Conservation (phyloP, 2,888 invertebrate genomes). For the Ectemnius lituratus region DNA sequence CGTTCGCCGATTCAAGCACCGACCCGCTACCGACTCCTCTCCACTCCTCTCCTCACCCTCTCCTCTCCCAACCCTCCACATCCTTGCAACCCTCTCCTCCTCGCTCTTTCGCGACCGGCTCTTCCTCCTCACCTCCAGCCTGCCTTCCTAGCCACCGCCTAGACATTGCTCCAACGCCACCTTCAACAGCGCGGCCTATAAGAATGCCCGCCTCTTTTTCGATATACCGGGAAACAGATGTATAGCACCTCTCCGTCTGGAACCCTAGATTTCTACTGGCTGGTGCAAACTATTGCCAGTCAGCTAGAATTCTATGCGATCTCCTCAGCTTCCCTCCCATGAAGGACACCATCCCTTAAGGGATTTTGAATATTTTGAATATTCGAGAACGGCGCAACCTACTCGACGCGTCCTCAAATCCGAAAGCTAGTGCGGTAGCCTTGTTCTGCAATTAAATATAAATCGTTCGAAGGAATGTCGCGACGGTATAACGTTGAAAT, state of each 20-base stretch:
- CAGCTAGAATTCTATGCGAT: constrained; percentile 48
- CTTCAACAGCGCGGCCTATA: constrained; percentile 27
- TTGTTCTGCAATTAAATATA: too few species aligned
- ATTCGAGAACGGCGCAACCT: constrained; percentile 39
- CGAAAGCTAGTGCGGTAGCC: too few species aligned
- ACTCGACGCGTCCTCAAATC: constrained; percentile 34
- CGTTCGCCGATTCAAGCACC: constrained; percentile 27
- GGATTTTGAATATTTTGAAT: constrained; percentile 57
- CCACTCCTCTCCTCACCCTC: constrained; percentile 37
- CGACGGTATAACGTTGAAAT: too few species aligned
- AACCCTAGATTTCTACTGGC: constrained; percentile 61
- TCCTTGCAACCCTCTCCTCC: constrained; percentile 29
- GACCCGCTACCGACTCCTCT: constrained; percentile 35
- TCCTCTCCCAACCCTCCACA: too few species aligned
- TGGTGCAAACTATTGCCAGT: constrained; percentile 44
- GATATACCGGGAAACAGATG: constrained; percentile 65
- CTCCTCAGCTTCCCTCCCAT: constrained; percentile 39
- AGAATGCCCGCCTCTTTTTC: constrained; percentile 66
- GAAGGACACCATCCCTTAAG: too few species aligned
- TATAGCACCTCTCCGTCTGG: constrained; percentile 55
- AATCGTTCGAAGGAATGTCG: too few species aligned
- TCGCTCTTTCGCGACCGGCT: constrained; percentile 41
- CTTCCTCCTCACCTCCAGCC: constrained; percentile 13
- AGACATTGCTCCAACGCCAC: constrained; percentile 60
- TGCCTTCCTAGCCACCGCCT: constrained; percentile 45